Evolutionary conservation across 2,888 invertebrate species (phyloP).

Genomic region (Spilarctia lutea): DNA sequence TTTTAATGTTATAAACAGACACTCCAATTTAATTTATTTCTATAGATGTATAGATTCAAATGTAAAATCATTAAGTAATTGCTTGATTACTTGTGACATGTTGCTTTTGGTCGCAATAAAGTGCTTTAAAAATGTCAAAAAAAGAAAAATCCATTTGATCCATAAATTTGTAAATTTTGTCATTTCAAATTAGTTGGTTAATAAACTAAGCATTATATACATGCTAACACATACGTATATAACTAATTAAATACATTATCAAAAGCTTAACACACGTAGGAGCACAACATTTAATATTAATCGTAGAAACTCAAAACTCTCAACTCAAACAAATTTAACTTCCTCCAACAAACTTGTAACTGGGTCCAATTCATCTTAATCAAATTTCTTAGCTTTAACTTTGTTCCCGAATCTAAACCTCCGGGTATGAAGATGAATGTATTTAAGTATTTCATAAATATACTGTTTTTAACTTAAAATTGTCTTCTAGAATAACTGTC

Average conservation of each 20-base stretch:
- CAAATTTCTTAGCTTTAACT: conserved; percentile 20
- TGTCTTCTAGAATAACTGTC: neutral
- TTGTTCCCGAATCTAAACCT: conserved; percentile 1
- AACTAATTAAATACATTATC: conserved; percentile 4
- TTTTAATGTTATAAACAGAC: too few species aligned
- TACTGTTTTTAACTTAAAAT: neutral
- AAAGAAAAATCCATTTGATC: too few species aligned
- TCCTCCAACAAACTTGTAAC: conserved; percentile 24
- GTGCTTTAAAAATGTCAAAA: neutral
- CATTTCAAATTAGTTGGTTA: neutral
- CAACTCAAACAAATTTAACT: conserved; percentile 19
- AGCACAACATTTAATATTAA: conserved; percentile 22
- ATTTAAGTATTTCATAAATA: neutral
- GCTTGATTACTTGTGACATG: too few species aligned
- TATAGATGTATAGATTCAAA: too few species aligned
- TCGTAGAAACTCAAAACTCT: conserved; percentile 15
- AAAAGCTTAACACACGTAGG: conserved; percentile 13
- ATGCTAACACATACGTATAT: neutral
- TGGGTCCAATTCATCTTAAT: conserved; percentile 22
- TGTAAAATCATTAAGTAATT: too few species aligned
- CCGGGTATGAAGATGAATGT: neutral
- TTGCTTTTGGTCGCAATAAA: neutral
- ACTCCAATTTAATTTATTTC: too few species aligned
- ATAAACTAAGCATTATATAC: neutral
- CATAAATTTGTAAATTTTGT: too few species aligned